Evolutionary conservation across 2,888 invertebrate species (phyloP), one percentile per base, ranked within the genome.

Genomic region (Molorchus minor): DNA sequence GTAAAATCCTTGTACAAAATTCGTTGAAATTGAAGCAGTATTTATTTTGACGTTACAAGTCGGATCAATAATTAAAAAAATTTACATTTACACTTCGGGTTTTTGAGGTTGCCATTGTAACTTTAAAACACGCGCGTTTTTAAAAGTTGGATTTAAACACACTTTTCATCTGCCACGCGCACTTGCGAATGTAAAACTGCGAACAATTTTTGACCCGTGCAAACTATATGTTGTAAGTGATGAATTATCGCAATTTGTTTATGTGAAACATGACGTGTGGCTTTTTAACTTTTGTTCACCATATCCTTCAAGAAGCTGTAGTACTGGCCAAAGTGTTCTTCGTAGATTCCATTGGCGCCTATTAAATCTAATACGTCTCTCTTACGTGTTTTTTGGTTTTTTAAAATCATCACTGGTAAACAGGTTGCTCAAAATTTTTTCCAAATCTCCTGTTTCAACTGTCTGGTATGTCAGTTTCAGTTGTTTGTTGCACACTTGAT

Each of bases 401-500:
- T 20, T 43, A 82, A 53, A 49, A 12, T 47, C 79, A 33, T 83
- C 82, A 77, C 83, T 83, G 47, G 80, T 72, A 62, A 55, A 54
- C 16, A 67, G 21, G 19, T 54, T 57, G 25, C 72, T 82, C 77
- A 86, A 85, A 85, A 86, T 85, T 85, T 85, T 84, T 81, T 85
- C 83, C 82, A 86, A 85, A 81, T 86, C 74, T 29, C 81, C 80
- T 77, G 85, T 83, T 84, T 84, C 82, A 69, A 83, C 80, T 84
- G 86, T 84, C 84, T 86, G 85, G 68, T 83, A 82, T 25, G 46
- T 85, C 79, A 84, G 82, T 76, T 81, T 77, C 77, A 86, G 64
- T 58, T 71, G 70, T 43, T 68, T 68, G 57, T 65, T 73, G 21
- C 64, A 67, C 54, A 71, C 72, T 51, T 71, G 71, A 29, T 63